A percentile compares a stretch with the other conserved stretches of the same genome.
phyloP scores from a whole-genome alignment of 2,113 vertebrate species.

The Siniperca knerii region DNA sequence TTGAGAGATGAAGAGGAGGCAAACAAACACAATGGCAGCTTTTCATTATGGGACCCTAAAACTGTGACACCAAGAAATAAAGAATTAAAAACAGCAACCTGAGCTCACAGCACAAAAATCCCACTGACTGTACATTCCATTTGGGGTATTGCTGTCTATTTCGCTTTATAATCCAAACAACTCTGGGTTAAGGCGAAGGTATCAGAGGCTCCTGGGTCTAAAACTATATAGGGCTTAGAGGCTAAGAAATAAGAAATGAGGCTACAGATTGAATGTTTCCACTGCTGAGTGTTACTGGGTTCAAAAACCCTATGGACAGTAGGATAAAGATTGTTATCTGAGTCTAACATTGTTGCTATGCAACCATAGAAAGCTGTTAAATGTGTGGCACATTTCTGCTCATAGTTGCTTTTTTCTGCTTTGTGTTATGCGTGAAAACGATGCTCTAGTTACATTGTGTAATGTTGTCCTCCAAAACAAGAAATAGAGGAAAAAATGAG shows the following conservation, averaged over 20 bases:
- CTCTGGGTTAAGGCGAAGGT: constrained; percentile 27
- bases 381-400: constrained; percentile 48
- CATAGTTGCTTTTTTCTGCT: constrained; percentile 28
- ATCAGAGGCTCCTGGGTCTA: constrained; percentile 24
- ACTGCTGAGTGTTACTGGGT: constrained; percentile 16
- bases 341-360: constrained; percentile 64
- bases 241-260: constrained; percentile 50
- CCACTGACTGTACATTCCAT: constrained; percentile 44
- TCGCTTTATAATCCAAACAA: constrained; percentile 61
- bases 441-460: constrained; percentile 40
- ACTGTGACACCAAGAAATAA: constrained; percentile 58
- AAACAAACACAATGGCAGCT: constrained; percentile 71
- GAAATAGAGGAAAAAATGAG: constrained; percentile 8
- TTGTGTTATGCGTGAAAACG: constrained; percentile 40
- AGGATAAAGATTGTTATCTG: constrained; percentile 50
- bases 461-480: constrained; percentile 42
- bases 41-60: constrained; percentile 69
- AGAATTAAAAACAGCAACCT: constrained; percentile 28
- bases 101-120: constrained; percentile 36
- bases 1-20: constrained; percentile 67
- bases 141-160: constrained; percentile 46
- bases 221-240: constrained; percentile 49
- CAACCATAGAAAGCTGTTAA: constrained; percentile 59
- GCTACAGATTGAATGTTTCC: constrained; percentile 49
- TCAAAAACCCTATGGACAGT: constrained; percentile 49